A percentile compares a stretch with the other conserved stretches of the same genome.
phyloP scores from a whole-genome alignment of 2,113 vertebrate species.

The human region GRCh38 chr14:39850501-39851000 shows the following conservation, averaged over 20 bases:
- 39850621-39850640: neutral
- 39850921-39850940: neutral
- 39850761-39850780: conserved; percentile 13
- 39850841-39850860: neutral
- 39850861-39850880: neutral
- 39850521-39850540: neutral
- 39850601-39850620: neutral
- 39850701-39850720: neutral
- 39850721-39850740: neutral
- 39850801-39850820: neutral
- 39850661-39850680: neutral
- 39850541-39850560: neutral
- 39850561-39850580: neutral
- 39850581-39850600: neutral
- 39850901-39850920: neutral
- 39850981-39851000: conserved; percentile 41
- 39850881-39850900: conserved; percentile 9
- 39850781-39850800: neutral
- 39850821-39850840: neutral
- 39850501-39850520: neutral
- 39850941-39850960: conserved; percentile 43
- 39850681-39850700: neutral
- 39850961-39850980: conserved; percentile 51
- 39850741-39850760: conserved; percentile 3
- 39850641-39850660: neutral